Evolutionary conservation across 2,888 invertebrate genomes (phyloP).

Genomic region (Griposia aprilina): DNA sequence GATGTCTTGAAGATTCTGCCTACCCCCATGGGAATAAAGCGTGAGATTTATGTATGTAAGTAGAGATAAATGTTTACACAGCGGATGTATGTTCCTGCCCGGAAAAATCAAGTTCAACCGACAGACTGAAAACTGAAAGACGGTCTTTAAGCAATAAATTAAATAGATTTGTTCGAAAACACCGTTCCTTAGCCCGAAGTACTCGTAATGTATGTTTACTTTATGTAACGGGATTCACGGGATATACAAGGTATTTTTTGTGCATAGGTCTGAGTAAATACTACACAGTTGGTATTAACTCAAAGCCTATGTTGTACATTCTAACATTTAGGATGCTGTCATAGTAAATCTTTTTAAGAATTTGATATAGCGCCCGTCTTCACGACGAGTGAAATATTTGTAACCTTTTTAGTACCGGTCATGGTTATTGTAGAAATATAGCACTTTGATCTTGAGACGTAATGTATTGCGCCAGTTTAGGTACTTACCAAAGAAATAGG

Average conservation of each 20-base stretch:
- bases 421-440: constrained; percentile 13
- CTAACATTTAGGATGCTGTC: constrained; percentile 57
- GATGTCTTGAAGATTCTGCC: too few species aligned
- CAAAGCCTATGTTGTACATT: constrained; percentile 43
- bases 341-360: constrained; percentile 70
- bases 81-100: too few species aligned
- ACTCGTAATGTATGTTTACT: neutral
- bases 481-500: too few species aligned
- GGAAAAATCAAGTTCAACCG: too few species aligned
- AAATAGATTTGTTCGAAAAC: neutral
- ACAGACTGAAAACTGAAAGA: too few species aligned
- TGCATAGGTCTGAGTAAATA: neutral
- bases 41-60: too few species aligned
- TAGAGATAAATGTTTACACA: too few species aligned
- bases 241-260: neutral
- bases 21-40: too few species aligned
- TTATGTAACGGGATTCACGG: neutral
- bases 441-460: neutral
- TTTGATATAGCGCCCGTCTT: constrained; percentile 65
- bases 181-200: neutral
- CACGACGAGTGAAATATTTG: constrained; percentile 56
- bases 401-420: constrained; percentile 39
- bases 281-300: constrained; percentile 9
- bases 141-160: neutral
- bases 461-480: neutral